Evolutionary conservation across 2,797 vertebrate genomes (phyloP).

Genomic region (Bradypodion ventrale): DNA sequence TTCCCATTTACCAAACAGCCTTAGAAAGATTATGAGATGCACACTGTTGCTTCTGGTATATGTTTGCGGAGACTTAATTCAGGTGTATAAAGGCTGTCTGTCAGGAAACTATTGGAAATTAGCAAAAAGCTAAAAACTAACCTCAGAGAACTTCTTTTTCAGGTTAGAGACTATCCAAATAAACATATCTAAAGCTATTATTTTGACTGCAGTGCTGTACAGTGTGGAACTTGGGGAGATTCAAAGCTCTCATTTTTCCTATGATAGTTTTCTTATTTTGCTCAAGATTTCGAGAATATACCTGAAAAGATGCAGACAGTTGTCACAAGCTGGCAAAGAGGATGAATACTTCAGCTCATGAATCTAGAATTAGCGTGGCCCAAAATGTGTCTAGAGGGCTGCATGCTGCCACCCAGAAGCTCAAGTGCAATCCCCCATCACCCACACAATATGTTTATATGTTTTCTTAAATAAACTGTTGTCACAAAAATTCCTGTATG

Average conservation of each 20-base stretch:
- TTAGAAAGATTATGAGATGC: conserved; percentile 23
- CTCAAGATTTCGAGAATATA: not conserved
- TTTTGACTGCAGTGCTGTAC: not conserved
- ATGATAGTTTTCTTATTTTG: not conserved
- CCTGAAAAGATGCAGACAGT: not conserved
- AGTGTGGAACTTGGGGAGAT: not conserved
- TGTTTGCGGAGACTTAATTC: conserved; percentile 37
- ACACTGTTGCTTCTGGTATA: conserved; percentile 13
- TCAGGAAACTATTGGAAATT: not conserved
- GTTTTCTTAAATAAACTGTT: too few species aligned
- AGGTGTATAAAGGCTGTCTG: not conserved
- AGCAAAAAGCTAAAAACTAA: not conserved
- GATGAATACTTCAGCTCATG: not conserved
- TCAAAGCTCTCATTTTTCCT: not conserved
- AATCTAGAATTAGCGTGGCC: not conserved
- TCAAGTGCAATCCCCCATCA: too few species aligned
- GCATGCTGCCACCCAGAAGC: too few species aligned
- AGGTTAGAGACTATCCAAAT: not conserved
- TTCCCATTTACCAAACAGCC: conserved; percentile 3
- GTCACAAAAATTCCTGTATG: too few species aligned
- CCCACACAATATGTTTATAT: too few species aligned
- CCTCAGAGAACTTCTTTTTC: not conserved
- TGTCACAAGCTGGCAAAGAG: not conserved
- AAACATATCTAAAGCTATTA: not conserved
- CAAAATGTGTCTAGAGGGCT: too few species aligned